Conservation (phyloP, 2,888 invertebrate genomes). For the Syrphus vitripennis region DNA sequence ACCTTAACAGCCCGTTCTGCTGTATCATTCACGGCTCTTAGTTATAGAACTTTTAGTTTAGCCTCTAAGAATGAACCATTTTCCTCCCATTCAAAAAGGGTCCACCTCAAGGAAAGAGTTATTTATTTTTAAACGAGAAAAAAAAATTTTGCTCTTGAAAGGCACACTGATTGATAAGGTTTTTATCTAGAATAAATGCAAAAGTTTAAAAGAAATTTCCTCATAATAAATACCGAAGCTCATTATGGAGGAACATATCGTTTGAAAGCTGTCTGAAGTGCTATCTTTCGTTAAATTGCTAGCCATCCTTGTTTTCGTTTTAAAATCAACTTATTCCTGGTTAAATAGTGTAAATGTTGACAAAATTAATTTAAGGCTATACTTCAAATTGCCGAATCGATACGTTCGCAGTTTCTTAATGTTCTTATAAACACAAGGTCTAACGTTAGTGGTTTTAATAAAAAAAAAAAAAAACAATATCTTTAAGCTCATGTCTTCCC, state of each 20-base stretch:
- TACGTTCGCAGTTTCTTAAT: constrained; percentile 56
- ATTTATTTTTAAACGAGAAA: no score
- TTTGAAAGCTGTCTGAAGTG: no score
- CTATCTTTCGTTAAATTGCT: not conserved
- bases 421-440: constrained; percentile 70
- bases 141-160: no score
- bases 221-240: no score
- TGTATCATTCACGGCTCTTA: not conserved
- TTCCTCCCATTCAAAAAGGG: not conserved
- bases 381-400: constrained; percentile 49
- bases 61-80: not conserved
- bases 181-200: not conserved
- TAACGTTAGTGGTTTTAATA: constrained; percentile 72
- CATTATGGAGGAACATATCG: no score
- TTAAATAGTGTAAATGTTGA: constrained; percentile 72
- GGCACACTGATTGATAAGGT: no score
- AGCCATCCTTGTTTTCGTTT: not conserved
- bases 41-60: not conserved
- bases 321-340: constrained; percentile 2
- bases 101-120: not conserved
- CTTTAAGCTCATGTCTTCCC: no score
- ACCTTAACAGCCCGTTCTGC: not conserved
- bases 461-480: no score
- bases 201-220: no score
- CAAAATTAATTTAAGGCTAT: constrained; percentile 61